These are phyloP conservation scores for Metaphire vulgaris DNA, from an alignment of 1,140 invertebrate genomes.

Conservation along the genomic window DNA sequence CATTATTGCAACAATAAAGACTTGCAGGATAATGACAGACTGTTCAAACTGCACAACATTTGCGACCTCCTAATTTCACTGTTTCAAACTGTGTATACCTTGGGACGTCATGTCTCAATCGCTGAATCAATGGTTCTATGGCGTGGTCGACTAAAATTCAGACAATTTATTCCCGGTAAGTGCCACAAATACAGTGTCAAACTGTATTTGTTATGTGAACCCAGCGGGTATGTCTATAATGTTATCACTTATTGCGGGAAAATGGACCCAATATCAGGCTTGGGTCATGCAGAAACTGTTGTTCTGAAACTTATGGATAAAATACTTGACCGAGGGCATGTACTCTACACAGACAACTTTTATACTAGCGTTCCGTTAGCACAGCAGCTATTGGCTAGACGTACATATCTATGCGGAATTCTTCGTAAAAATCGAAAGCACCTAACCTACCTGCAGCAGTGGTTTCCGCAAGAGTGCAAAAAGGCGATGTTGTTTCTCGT, in stretches of 20 bases:
- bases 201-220: not conserved
- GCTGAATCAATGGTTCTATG: not conserved
- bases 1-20: constrained; percentile 1
- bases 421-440: not conserved
- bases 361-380: not conserved
- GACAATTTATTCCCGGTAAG: constrained; percentile 12
- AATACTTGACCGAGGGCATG: not conserved
- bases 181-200: constrained; percentile 9
- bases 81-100: not conserved
- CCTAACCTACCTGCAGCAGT: not conserved
- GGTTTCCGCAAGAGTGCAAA: not conserved
- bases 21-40: not conserved
- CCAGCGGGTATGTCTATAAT: not conserved
- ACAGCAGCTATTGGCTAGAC: not conserved
- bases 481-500: constrained; percentile 1
- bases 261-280: not conserved
- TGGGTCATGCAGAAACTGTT: not conserved
- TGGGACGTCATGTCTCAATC: not conserved
- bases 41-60: constrained; percentile 7
- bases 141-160: constrained; percentile 1
- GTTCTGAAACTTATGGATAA: not conserved
- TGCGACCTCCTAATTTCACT: not conserved
- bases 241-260: not conserved
- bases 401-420: not conserved
- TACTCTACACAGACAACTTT: not conserved